Base-by-base conservation (phyloP, 2,113 vertebrate species). In the Chiloscyllium plagiosum region DNA sequence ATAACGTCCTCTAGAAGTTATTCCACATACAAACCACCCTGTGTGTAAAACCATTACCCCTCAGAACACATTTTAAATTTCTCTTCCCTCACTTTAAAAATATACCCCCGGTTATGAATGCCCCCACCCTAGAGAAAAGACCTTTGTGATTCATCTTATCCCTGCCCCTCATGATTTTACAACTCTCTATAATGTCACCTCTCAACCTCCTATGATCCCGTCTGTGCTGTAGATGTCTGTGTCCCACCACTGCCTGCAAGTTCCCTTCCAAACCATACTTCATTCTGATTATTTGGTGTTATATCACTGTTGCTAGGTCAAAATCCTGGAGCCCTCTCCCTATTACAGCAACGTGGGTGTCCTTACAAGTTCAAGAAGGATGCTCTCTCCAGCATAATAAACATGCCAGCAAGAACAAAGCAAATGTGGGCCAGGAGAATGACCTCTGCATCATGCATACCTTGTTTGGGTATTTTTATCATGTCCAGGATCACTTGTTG, bases 401-500 rank as follows among this genome's bases (percentile, higher is more conserved):
- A 8, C 10, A 10, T 1, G 72, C 29, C 29, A 33, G 72, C 26
- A 29, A 29, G 29, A 76, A 76, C 33, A 33, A 61, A n/a, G 26
- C 29, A 76, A 61, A 90, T 22, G 4, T 20, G n/a, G 20, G 33
- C 70, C 56, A n/a, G n/a, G n/a, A 89, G 52, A 61, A 66, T 29
- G 3, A 66, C 20, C 56, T 37, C 5, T 33, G 17, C 56, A n/a
- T 6, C 24, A 76, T 72, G 72, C 94, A 19, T 76, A 95, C 94
- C 42, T 26, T 13, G 87, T 52, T 90, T 3, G 2, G 52, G 47
- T 61, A 61, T 86, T 97, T 98, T 97, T n/a, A 95, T 33, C 96
- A 78, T 97, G 96, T 98, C 97, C 26, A 98, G 97, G 76, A 94
- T 97, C 12, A 98, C 96, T 52, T 78, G 97, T 97, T 97, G 98